Evolutionary conservation across 2,797 vertebrate genomes (phyloP).

Genomic region (Rhinogobio ventralis): DNA sequence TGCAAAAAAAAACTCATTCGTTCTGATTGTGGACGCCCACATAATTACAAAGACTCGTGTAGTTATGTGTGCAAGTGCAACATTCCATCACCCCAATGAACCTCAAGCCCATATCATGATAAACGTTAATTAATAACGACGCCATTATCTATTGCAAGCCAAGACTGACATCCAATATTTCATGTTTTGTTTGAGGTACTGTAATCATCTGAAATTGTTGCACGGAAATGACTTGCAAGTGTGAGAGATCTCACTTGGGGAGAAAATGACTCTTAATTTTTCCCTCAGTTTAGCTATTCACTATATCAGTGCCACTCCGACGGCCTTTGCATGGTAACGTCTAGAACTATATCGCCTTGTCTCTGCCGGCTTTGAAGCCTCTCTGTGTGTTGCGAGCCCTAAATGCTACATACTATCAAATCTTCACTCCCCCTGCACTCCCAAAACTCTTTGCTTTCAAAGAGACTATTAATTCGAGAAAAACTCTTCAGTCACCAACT

Average conservation of each 20-base stretch:
- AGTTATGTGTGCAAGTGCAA: conserved; percentile 23
- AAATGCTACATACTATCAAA: conserved; percentile 26
- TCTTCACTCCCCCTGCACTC: not conserved
- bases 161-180: conserved; percentile 46
- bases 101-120: conserved; percentile 27
- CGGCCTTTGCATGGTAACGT: conserved; percentile 36
- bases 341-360: conserved; percentile 37
- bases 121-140: conserved; percentile 51
- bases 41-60: conserved; percentile 34
- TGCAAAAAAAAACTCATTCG: conserved; percentile 17
- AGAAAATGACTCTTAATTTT: conserved; percentile 58
- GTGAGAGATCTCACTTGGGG: conserved; percentile 35
- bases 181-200: conserved; percentile 41
- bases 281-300: conserved; percentile 42
- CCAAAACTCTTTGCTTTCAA: conserved; percentile 22
- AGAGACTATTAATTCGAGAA: conserved; percentile 51
- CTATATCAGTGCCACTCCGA: conserved; percentile 35
- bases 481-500: conserved; percentile 27
- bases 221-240: conserved; percentile 45
- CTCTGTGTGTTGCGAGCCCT: not conserved
- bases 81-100: conserved; percentile 45
- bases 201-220: conserved; percentile 57
- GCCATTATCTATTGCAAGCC: conserved; percentile 44
- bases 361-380: conserved; percentile 44
- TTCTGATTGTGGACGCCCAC: conserved; percentile 17